Percentiles rank a stretch among this genome's conserved stretches.
Evolutionary conservation across 1,140 invertebrate genomes (phyloP).

Genomic region (Platyura marginata): DNA sequence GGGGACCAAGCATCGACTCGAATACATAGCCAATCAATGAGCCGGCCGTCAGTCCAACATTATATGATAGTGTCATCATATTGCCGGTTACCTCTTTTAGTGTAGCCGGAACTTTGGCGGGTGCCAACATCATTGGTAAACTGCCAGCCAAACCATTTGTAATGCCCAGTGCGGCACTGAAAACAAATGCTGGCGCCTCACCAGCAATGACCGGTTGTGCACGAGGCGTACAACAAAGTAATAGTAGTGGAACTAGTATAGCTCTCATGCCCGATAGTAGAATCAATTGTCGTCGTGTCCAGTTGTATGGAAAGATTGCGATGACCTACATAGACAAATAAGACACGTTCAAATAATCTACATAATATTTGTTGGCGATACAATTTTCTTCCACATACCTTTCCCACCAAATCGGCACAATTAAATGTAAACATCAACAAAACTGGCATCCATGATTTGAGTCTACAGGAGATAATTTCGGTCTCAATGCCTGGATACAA

Average conservation of each 20-base stretch:
- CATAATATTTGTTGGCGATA: background rate
- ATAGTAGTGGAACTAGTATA: constrained; percentile 57
- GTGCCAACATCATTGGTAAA: constrained; percentile 79
- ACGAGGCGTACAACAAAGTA: constrained; percentile 60
- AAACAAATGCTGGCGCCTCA: constrained; percentile 38
- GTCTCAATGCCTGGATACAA: constrained; percentile 80
- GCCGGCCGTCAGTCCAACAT: constrained; percentile 62
- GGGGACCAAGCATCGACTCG: constrained; percentile 48
- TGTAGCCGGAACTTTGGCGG: constrained; percentile 58
- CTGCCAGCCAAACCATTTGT: constrained; percentile 77
- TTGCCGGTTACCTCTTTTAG: constrained; percentile 67
- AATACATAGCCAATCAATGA: constrained; percentile 67
- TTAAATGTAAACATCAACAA: constrained; percentile 79
- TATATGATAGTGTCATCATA: constrained; percentile 84
- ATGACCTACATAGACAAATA: constrained; percentile 35
- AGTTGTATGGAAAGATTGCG: constrained; percentile 60
- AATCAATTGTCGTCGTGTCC: constrained; percentile 55
- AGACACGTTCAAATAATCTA: background rate
- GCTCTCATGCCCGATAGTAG: constrained; percentile 46
- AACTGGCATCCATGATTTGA: constrained; percentile 79
- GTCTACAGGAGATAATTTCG: constrained; percentile 64
- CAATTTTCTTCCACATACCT: constrained; percentile 29
- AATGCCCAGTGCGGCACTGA: constrained; percentile 57
- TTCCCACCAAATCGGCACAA: constrained; percentile 66
- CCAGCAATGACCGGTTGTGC: constrained; percentile 47